These are phyloP conservation scores for Lucilia sericata DNA, from an alignment of 1,140 invertebrate genomes.

Conservation along the genomic window DNA sequence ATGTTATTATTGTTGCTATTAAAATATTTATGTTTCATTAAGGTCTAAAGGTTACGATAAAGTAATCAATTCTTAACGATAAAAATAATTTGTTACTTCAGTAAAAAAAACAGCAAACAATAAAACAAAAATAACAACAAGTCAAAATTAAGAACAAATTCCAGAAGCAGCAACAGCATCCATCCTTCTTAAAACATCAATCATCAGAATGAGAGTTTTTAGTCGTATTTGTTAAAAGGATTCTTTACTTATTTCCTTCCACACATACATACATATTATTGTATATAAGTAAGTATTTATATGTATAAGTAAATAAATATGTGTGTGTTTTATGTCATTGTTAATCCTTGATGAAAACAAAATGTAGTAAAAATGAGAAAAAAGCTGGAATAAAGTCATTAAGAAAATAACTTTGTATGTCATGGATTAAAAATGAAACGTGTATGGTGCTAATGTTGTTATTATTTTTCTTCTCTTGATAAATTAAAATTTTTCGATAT, in stretches of 20 bases:
- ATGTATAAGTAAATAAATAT: background rate
- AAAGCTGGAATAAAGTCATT: slow-evolving; percentile 6
- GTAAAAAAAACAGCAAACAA: background rate
- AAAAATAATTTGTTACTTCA: slow-evolving; percentile 27
- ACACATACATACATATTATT: no score
- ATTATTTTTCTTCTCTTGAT: background rate
- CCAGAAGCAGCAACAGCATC: background rate
- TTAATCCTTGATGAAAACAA: background rate
- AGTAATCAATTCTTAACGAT: slow-evolving; percentile 26
- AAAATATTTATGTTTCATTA: slow-evolving; percentile 25
- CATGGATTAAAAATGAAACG: background rate
- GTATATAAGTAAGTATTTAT: no score
- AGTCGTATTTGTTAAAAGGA: background rate
- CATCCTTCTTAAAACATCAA: background rate
- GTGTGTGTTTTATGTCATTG: background rate
- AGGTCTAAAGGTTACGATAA: slow-evolving; percentile 31
- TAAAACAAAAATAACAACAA: background rate
- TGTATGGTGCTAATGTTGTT: background rate
- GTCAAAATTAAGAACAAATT: background rate
- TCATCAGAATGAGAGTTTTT: background rate
- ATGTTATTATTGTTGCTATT: background rate
- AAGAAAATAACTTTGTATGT: slow-evolving; percentile 17
- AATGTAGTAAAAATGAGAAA: background rate
- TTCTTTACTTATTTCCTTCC: background rate
- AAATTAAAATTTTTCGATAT: background rate